Evolutionary conservation across 2,797 vertebrate genomes (phyloP).

Genomic region (Synaphobranchus kaupii): DNA sequence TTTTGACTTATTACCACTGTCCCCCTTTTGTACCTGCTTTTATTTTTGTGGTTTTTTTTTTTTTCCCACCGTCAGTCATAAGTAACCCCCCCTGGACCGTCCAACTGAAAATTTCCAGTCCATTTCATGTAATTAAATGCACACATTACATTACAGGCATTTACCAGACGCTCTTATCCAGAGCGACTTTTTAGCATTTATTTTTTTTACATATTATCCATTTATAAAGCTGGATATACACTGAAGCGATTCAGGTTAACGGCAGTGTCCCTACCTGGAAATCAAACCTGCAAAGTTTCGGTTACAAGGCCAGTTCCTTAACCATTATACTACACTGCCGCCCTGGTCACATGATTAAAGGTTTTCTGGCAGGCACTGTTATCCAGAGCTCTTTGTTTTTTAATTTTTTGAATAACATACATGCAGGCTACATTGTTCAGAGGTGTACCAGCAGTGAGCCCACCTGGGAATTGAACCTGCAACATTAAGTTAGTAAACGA

Average conservation of each 20-base stretch:
- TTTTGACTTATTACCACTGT: conserved; percentile 67
- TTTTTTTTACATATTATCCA: too few relatives aligned
- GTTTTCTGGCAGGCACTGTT: background rate
- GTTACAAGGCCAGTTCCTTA: too few relatives aligned
- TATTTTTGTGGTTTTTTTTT: conserved; percentile 36
- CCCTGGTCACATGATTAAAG: background rate
- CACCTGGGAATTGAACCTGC: background rate
- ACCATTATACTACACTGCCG: too few relatives aligned
- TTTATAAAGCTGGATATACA: too few relatives aligned
- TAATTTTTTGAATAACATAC: background rate
- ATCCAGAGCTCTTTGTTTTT: background rate
- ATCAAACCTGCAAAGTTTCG: too few relatives aligned
- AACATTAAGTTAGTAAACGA: background rate
- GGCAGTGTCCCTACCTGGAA: too few relatives aligned
- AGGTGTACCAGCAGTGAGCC: background rate
- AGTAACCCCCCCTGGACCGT: conserved; percentile 33
- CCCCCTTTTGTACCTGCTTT: conserved; percentile 51
- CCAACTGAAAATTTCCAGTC: conserved; percentile 11
- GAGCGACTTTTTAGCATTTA: too few relatives aligned
- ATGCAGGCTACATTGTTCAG: background rate
- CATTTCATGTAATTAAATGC: conserved; percentile 3
- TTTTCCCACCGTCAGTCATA: conserved; percentile 33
- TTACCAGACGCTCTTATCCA: too few relatives aligned
- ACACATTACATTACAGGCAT: too few relatives aligned
- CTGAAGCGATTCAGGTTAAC: too few relatives aligned